phyloP scores from a whole-genome alignment of 2,113 vertebrate species.

The Brachirus orientalis region DNA sequence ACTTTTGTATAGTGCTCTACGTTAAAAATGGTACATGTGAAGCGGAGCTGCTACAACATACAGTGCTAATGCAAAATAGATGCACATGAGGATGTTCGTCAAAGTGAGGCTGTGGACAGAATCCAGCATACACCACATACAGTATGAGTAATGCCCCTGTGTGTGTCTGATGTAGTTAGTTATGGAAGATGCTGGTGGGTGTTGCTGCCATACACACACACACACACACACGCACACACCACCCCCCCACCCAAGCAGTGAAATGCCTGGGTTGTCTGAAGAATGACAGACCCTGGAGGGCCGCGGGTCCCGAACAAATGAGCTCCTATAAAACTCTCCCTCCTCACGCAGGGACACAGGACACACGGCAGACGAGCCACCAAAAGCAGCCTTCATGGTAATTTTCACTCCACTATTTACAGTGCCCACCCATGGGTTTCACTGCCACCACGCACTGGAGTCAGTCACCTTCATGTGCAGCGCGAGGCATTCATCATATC shows the following conservation, averaged over 20 bases:
- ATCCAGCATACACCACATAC: not conserved
- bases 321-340: slow-evolving; percentile 52
- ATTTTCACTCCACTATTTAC: slow-evolving; percentile 47
- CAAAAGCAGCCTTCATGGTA: slow-evolving; percentile 56
- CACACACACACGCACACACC: slow-evolving; percentile 18
- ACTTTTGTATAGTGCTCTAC: too few relatives aligned
- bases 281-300: slow-evolving; percentile 62
- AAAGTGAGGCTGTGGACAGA: not conserved
- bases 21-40: too few relatives aligned
- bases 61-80: not conserved
- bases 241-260: slow-evolving; percentile 43
- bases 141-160: slow-evolving; percentile 9
- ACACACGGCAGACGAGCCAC: slow-evolving; percentile 35
- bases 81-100: not conserved
- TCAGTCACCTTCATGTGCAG: slow-evolving; percentile 62
- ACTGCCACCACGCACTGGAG: slow-evolving; percentile 10
- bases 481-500: slow-evolving; percentile 38
- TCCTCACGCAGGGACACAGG: slow-evolving; percentile 31
- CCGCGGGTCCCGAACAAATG: slow-evolving; percentile 64
- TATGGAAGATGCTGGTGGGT: slow-evolving; percentile 28
- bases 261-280: slow-evolving; percentile 66
- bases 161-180: slow-evolving; percentile 54
- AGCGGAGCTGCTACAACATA: not conserved
- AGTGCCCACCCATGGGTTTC: slow-evolving; percentile 49
- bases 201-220: slow-evolving; percentile 5